Evolutionary conservation across 1,140 invertebrate species (phyloP), one percentile per base, ranked within the genome.

Genomic region (Apis cerana): DNA sequence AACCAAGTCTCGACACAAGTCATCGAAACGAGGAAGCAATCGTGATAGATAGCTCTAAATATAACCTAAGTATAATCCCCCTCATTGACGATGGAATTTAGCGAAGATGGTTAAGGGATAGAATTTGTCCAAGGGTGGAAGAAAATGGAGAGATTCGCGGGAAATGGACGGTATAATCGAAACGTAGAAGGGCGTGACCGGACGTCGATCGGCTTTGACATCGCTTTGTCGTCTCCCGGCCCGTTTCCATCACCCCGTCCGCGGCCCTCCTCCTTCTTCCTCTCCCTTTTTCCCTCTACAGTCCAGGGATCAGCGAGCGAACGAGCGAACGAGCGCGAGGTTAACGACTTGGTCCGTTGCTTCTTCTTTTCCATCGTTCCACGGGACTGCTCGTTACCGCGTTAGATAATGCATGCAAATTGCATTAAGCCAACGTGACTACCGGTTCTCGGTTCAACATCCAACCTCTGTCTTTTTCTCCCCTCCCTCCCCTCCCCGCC

Each of bases 351-450:
- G 23, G 59, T 50, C 58, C 54, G 56, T 78, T 76, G 65, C 75
- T 76, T 80, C 74, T 72, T 23, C 61, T 79, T 81, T 80, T 68
- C 67, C 67, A 75, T 67, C 67, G 59, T 78, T 43, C 61, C 64
- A 54, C 48, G 61, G 54, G 52, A 33, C 70, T 50, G 65, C 84
- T 89, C 86, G 90, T 91, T 91, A 89, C 87, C 86, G 77, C 88
- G 87, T 90, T 89, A 89, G 90, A 89, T 91, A 91, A 91, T 91
- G 86, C 90, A 91, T 91, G 91, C 88, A 91, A 90, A 91, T 91
- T 91, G 88, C 88, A 75, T 90, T 86, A 90, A 87, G 81, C 85
- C 86, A 89, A 86, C 88, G 83, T 88, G 85, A 89, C 87, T 87
- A 81, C 86, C 68, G 84, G 85, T 85, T 90, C 86, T 86, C 68